Conservation (phyloP, 2,113 vertebrate genomes). For the Crotalus tigris region DNA sequence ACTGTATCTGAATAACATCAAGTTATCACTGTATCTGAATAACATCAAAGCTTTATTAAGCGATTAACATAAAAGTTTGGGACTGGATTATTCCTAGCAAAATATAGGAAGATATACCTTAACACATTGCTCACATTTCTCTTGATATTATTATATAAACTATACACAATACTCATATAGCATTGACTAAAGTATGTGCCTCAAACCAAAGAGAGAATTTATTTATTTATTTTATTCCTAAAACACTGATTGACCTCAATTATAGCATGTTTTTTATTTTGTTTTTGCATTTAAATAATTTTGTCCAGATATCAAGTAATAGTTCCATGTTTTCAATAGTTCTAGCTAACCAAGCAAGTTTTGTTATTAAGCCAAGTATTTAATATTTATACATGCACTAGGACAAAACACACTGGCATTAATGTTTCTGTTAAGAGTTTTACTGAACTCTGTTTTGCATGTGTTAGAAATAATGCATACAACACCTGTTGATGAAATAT, state of each 20-base stretch:
- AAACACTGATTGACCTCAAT: background rate
- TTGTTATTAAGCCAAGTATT: background rate
- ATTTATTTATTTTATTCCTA: background rate
- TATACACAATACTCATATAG: background rate
- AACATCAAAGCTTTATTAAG: background rate
- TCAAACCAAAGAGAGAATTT: background rate
- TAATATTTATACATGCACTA: background rate
- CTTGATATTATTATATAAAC: background rate
- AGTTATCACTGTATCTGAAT: background rate
- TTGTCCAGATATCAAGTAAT: background rate
- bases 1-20: background rate
- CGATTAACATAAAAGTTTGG: background rate
- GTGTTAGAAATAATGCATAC: slow-evolving; percentile 19
- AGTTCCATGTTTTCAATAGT: background rate
- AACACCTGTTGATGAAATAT: background rate
- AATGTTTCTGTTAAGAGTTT: background rate
- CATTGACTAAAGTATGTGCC: background rate
- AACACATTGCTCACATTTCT: background rate
- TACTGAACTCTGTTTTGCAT: background rate
- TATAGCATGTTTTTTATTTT: background rate
- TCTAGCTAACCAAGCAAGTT: background rate
- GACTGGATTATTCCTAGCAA: background rate
- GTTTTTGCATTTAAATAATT: background rate
- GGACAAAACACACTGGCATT: background rate
- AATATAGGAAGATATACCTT: background rate